A percentile compares a stretch with the other conserved stretches of the same genome.
Conservation (phyloP, 2,888 invertebrate species). For the Tipula helvola region DNA sequence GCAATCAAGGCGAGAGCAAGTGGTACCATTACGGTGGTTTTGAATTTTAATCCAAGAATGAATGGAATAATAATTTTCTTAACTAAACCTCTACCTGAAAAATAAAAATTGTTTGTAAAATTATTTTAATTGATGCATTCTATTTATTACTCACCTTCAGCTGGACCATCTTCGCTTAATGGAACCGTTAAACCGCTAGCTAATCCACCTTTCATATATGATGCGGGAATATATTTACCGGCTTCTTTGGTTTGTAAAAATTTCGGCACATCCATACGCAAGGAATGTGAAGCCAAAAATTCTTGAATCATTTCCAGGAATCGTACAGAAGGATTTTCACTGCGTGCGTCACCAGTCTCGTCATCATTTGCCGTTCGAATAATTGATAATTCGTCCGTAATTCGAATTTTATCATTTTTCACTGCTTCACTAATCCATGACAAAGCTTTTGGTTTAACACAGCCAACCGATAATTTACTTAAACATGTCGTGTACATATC, state of each 20-base stretch:
- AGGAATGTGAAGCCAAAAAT: slow-evolving; percentile 62
- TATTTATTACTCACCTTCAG: slow-evolving; percentile 24
- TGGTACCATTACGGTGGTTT: slow-evolving; percentile 71
- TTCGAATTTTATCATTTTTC: slow-evolving; percentile 53
- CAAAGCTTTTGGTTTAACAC: slow-evolving; percentile 66
- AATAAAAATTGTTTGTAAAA: slow-evolving; percentile 12
- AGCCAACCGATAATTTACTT: slow-evolving; percentile 54
- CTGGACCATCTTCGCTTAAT: slow-evolving; percentile 42
- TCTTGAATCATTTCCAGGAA: slow-evolving; percentile 44
- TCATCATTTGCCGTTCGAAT: slow-evolving; percentile 44
- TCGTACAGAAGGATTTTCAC: slow-evolving; percentile 37
- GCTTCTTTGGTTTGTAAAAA: slow-evolving; percentile 37
- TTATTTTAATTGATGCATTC: slow-evolving; percentile 4
- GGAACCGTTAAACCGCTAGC: slow-evolving; percentile 59
- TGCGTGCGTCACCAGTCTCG: slow-evolving; percentile 20
- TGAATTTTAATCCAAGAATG: slow-evolving; percentile 74
- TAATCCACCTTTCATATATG: slow-evolving; percentile 32
- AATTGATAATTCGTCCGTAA: slow-evolving; percentile 64
- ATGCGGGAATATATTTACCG: slow-evolving; percentile 28
- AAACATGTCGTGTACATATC: slow-evolving; percentile 57
- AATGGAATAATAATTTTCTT: slow-evolving; percentile 78
- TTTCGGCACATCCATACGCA: slow-evolving; percentile 61
- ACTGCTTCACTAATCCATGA: slow-evolving; percentile 58
- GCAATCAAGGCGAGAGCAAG: slow-evolving; percentile 71
- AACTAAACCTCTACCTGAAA: slow-evolving; percentile 64